These are phyloP conservation scores for Corvus hawaiiensis DNA, from an alignment of 2,113 vertebrate genomes.

Conservation along the genomic window DNA sequence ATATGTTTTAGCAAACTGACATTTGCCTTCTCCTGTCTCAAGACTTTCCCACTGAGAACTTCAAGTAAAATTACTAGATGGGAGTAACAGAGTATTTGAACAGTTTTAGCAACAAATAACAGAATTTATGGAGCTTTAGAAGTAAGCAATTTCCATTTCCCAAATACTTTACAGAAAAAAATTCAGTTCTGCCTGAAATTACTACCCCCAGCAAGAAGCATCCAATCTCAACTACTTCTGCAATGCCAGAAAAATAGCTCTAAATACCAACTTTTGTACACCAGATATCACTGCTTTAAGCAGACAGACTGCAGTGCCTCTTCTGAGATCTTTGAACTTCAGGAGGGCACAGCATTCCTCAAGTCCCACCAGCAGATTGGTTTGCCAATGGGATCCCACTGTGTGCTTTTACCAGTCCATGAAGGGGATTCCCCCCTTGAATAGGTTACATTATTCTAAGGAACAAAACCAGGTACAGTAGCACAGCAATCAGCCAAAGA, in stretches of 20 bases:
- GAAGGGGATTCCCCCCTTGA: accelerated
- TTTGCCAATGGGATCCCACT: accelerated
- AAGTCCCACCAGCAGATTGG: not conserved
- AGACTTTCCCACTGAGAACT: not conserved
- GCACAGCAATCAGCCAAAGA: not conserved
- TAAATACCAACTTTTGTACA: not conserved
- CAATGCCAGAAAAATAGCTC: not conserved
- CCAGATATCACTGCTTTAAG: not conserved
- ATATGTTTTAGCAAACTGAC: not conserved
- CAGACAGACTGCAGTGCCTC: not conserved
- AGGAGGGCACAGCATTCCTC: too few species aligned
- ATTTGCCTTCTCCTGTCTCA: not conserved
- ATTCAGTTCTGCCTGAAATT: not conserved
- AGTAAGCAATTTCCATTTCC: not conserved
- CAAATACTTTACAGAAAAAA: not conserved
- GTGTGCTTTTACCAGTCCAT: accelerated
- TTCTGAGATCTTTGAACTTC: not conserved
- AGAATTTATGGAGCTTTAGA: not conserved
- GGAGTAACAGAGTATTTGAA: not conserved
- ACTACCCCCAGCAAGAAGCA: not conserved
- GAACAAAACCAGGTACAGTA: not conserved
- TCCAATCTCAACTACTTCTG: not conserved
- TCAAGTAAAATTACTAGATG: not conserved
- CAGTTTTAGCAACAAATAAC: not conserved
- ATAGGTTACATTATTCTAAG: accelerated